phyloP scores from a whole-genome alignment of 2,888 invertebrate species.

The Drosophila tripunctata region DNA sequence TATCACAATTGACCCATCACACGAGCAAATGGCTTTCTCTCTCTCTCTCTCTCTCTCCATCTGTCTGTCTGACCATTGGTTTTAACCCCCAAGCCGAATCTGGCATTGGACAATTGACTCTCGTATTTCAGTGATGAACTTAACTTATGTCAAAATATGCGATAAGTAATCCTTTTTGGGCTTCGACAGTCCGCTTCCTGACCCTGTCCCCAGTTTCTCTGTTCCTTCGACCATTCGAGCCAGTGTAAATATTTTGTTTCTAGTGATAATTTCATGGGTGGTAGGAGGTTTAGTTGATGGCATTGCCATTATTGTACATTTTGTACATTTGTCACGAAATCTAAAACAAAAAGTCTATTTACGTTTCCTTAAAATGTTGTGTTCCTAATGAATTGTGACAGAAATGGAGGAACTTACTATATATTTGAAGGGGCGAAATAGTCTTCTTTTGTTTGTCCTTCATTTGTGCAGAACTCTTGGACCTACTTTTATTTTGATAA shows the following conservation, averaged over 20 bases:
- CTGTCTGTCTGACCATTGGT: slow-evolving; percentile 32
- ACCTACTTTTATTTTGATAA: slow-evolving; percentile 2
- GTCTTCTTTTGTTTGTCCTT: slow-evolving; percentile 53
- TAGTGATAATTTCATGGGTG: slow-evolving; percentile 63
- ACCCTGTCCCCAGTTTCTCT: not conserved
- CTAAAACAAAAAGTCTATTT: slow-evolving; percentile 73
- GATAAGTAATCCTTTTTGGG: slow-evolving; percentile 82
- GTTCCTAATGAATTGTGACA: slow-evolving; percentile 72
- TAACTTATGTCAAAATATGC: slow-evolving; percentile 82
- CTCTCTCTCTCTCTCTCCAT: slow-evolving; percentile 4
- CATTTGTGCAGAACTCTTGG: slow-evolving; percentile 47
- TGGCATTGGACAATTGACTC: slow-evolving; percentile 71
- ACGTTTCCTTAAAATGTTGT: slow-evolving; percentile 51
- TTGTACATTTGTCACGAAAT: slow-evolving; percentile 75
- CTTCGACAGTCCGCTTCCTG: slow-evolving; percentile 61
- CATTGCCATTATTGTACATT: slow-evolving; percentile 52
- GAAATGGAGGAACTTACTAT: slow-evolving; percentile 27
- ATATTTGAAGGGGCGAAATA: slow-evolving; percentile 14
- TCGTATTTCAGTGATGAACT: slow-evolving; percentile 81
- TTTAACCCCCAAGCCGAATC: slow-evolving; percentile 43
- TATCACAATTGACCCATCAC: slow-evolving; percentile 79
- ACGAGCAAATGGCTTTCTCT: slow-evolving; percentile 32
- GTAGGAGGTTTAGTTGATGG: slow-evolving; percentile 42
- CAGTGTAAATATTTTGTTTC: slow-evolving; percentile 77
- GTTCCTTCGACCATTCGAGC: slow-evolving; percentile 17